Evolutionary conservation across 2,113 vertebrate genomes (phyloP), one percentile per base, ranked within the genome.

Genomic region (Ctenodactylus gundi): DNA sequence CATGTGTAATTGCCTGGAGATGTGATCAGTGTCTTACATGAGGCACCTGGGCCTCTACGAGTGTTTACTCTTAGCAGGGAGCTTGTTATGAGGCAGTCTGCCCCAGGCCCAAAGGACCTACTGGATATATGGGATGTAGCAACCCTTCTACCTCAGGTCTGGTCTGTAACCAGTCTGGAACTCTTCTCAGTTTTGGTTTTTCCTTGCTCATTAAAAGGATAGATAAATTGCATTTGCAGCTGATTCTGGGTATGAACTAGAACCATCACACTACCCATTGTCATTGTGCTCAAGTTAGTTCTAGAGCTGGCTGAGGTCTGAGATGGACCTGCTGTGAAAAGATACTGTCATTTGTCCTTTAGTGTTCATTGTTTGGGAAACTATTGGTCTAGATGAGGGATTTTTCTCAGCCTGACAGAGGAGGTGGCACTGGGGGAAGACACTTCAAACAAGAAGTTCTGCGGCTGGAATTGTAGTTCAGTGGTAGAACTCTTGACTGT

Each of bases 341-440:
- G 76, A 3, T 27, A 4, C 1, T 44, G 46, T 58, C 49, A 39
- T 64, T 34, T 12, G 10, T 60, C 53, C 60, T 90, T 85, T 44
- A 51, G 6, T 90, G 70, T 77, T 80, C n/a, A 9, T 88, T 87
- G 10, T 81, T 68, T 96, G 78, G 68, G n/a, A 93, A 82, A 82
- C 73, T n/a, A 46, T 36, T 60, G 36, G 10, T 73, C 49, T 85
- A 9, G 3, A 25, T 68, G 58, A 87, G 55, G 39, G 55, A 44
- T 29, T 49, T 84, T 34, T 85, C n/a, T 88, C 11, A 88, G 41
- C 64, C 27, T 92, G 60, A 85, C 15, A 78, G 39, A 72, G 36
- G 76, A 67, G 18, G 49, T n/a, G n/a, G n/a, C n/a, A n/a, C n/a
- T n/a, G n/a, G n/a, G n/a, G n/a, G n/a, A n/a, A n/a, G n/a, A 36